These are phyloP conservation scores for Vultur gryphus DNA, from an alignment of 2,797 vertebrate species.

Conservation along the genomic window DNA sequence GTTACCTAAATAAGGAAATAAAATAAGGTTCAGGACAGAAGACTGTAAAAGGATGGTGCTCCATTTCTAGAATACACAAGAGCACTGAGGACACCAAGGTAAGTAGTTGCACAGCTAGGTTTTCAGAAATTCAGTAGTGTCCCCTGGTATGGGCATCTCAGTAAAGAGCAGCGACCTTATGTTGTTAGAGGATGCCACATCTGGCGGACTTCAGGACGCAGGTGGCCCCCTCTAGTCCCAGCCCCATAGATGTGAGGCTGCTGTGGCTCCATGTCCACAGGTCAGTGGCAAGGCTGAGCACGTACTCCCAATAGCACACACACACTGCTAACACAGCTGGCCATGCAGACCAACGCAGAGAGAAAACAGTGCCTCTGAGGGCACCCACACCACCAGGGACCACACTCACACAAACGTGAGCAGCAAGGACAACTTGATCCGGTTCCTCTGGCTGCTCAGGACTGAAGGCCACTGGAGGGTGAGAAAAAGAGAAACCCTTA, in stretches of 20 bases:
- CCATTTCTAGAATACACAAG: neutral
- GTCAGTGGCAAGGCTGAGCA: neutral
- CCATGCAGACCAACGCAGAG: fast-evolving
- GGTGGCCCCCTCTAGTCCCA: neutral
- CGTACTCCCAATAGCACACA: fast-evolving
- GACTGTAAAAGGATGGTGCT: neutral
- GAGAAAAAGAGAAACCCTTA: neutral
- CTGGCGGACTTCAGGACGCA: neutral
- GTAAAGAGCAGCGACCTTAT: neutral
- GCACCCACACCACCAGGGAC: neutral
- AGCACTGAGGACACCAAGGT: neutral
- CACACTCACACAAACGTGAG: neutral
- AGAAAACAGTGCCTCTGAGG: neutral
- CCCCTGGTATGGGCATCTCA: neutral
- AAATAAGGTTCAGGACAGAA: neutral
- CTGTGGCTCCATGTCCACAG: neutral
- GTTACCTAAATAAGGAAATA: neutral
- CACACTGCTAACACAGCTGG: neutral
- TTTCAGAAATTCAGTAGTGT: neutral
- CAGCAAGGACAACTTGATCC: neutral
- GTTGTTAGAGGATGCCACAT: neutral
- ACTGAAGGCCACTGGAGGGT: neutral
- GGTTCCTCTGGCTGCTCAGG: neutral
- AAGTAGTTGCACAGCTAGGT: neutral
- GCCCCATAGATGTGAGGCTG: neutral